Evolutionary conservation across 2,888 invertebrate genomes (phyloP), one percentile per base, ranked within the genome.

Genomic region (Chirona hameri): DNA sequence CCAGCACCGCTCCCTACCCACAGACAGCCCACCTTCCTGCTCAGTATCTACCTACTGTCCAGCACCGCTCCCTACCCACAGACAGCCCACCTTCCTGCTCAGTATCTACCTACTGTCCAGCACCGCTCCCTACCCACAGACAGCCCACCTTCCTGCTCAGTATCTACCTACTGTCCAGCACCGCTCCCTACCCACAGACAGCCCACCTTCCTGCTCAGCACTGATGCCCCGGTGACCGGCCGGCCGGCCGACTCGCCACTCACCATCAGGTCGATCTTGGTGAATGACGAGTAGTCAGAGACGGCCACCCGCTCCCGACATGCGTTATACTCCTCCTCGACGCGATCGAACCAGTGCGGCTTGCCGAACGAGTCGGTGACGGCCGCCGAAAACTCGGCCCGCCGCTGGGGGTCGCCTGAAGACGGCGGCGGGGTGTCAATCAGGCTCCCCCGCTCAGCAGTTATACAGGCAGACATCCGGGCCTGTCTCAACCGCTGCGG

Each of bases 211-310:
- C 52, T 18, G 15, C 46, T 3, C 80, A 15, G 81, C 52, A 80
- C 31, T 81, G 81, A 55, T 81, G 84, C 52, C 10, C 81, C 81
- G 39, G 46, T 81, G 27, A 72, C 57, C 55, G 48, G 72, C 31
- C 31, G 31, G 31, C 31, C 18, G 39, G 31, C 72, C 79, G 48
- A 48, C 46, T 0, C 83, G 86, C 87, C 83, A 86, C 88, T 87
- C 88, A 95, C 95, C 94, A 95, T 95, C 84, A 99, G 89, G 89
- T 98, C 98, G 84, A 97, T 93, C 90, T 99, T 99, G 21, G 98
- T 95, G 88, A 98, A 99, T 0, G 97, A 97, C 2, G 98, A 97
- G 90, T 99, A 99, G 89, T 99, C 99, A 82, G 97, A 93, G 2
- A 99, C 90, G 27, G 97, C 97, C 82, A 98, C 93, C 3, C 93